Evolutionary conservation across 2,797 vertebrate genomes (phyloP).

Genomic region (Mycteria americana): DNA sequence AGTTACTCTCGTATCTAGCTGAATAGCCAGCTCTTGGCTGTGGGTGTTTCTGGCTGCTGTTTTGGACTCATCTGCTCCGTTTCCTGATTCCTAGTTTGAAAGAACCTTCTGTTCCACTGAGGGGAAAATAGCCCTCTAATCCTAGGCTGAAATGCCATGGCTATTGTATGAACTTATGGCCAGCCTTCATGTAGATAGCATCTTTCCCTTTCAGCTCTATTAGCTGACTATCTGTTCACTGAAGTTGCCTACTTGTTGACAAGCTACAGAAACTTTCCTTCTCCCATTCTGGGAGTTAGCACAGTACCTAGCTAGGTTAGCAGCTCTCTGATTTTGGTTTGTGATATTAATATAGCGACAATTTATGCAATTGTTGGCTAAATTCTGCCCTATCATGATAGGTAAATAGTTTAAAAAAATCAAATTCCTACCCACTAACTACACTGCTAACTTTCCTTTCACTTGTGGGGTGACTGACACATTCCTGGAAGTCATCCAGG

Average conservation of each 20-base stretch:
- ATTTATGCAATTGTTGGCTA: not conserved
- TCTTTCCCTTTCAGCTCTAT: not conserved
- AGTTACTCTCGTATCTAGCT: not conserved
- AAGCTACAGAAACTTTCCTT: not conserved
- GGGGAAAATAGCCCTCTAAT: not conserved
- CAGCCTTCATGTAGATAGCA: not conserved
- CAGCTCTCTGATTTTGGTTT: not conserved
- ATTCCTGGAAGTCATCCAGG: not conserved
- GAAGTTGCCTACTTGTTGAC: not conserved
- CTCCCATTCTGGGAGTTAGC: not conserved
- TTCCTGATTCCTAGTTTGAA: constrained; percentile 27
- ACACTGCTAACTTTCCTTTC: not conserved
- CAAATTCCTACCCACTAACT: not conserved
- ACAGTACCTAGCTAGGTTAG: not conserved
- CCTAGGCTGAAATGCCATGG: not conserved
- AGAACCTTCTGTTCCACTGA: constrained; percentile 22
- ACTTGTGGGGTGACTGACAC: not conserved
- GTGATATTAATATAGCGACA: not conserved
- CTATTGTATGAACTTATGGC: not conserved
- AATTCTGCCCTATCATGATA: not conserved
- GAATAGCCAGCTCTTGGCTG: constrained; percentile 13
- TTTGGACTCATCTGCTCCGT: not conserved
- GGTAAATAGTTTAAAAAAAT: not conserved
- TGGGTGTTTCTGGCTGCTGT: not conserved
- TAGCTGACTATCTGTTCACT: not conserved